Evolutionary conservation across 37 sponge, comb jelly and placozoan genomes (phyloP).

Genomic region (Halichondria panicea): DNA sequence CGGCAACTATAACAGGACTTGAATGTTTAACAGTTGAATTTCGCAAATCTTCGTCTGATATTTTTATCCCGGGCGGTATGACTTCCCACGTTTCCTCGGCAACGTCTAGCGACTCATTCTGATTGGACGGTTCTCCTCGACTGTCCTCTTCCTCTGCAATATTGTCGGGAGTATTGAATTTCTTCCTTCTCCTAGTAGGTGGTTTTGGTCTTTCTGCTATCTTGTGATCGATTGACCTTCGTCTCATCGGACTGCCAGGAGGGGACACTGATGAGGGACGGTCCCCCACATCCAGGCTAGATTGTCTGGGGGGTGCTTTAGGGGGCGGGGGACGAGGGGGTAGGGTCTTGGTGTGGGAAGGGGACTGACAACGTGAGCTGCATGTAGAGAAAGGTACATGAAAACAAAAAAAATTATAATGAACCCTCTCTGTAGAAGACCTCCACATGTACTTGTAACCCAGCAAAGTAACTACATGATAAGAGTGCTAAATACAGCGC

Average conservation of each 20-base stretch:
- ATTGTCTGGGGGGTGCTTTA: neutral
- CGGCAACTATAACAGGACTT: too few relatives aligned
- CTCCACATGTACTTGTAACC: too few relatives aligned
- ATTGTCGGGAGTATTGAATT: neutral
- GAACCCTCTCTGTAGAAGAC: too few relatives aligned
- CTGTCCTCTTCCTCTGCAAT: neutral
- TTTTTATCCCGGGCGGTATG: too few relatives aligned
- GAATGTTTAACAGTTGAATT: too few relatives aligned
- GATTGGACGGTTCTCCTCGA: neutral
- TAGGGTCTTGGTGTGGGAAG: neutral
- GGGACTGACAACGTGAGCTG: neutral
- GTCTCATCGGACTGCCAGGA: neutral
- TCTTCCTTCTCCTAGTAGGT: conserved; percentile 12
- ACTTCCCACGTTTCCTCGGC: neutral
- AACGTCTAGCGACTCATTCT: neutral
- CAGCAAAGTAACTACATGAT: too few relatives aligned
- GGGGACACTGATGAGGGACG: neutral
- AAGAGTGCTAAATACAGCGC: too few relatives aligned
- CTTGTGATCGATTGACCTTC: neutral
- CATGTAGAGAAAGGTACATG: neutral
- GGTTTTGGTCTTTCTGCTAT: conserved; percentile 20
- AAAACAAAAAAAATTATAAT: neutral
- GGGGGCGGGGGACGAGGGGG: conserved; percentile 14
- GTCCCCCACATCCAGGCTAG: neutral
- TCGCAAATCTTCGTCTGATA: too few relatives aligned